Conservation (phyloP, 1,140 invertebrate genomes). For the Theocolax elegans region DNA sequence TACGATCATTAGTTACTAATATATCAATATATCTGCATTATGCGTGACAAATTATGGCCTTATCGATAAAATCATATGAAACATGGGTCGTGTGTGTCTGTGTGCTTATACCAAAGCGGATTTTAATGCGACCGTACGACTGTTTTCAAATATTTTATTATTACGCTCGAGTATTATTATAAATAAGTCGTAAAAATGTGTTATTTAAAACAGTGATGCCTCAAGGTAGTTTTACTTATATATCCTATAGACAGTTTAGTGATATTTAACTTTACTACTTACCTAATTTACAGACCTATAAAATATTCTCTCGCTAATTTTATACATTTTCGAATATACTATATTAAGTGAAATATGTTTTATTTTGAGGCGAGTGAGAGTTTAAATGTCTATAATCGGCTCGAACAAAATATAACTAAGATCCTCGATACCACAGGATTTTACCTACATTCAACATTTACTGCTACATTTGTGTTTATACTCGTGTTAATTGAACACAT, state of each 20-base stretch:
- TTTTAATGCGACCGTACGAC: too few species aligned
- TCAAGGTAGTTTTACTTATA: slow-evolving; percentile 1
- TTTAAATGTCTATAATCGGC: slow-evolving; percentile 20
- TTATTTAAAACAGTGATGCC: slow-evolving; percentile 10
- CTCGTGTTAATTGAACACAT: neutral
- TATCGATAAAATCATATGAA: slow-evolving; percentile 20
- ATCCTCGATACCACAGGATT: neutral
- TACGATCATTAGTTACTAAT: slow-evolving; percentile 36
- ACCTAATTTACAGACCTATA: slow-evolving; percentile 26
- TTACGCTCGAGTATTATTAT: slow-evolving; percentile 3
- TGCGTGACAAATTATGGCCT: slow-evolving; percentile 24
- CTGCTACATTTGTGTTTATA: too few species aligned
- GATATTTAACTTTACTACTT: slow-evolving; percentile 32
- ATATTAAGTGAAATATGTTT: slow-evolving; percentile 19
- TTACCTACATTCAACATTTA: neutral
- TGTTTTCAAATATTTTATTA: slow-evolving; percentile 10
- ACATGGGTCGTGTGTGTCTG: too few species aligned
- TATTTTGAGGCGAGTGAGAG: slow-evolving; percentile 5
- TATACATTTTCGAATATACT: slow-evolving; percentile 32
- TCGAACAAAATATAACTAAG: neutral
- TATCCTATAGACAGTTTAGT: slow-evolving; percentile 22
- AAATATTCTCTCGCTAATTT: slow-evolving; percentile 29
- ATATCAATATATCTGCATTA: slow-evolving; percentile 38
- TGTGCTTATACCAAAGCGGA: too few species aligned
- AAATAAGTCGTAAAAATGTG: slow-evolving; percentile 28